phyloP scores from a whole-genome alignment of 1,140 invertebrate genomes.

The Globodera ellingtonae region DNA sequence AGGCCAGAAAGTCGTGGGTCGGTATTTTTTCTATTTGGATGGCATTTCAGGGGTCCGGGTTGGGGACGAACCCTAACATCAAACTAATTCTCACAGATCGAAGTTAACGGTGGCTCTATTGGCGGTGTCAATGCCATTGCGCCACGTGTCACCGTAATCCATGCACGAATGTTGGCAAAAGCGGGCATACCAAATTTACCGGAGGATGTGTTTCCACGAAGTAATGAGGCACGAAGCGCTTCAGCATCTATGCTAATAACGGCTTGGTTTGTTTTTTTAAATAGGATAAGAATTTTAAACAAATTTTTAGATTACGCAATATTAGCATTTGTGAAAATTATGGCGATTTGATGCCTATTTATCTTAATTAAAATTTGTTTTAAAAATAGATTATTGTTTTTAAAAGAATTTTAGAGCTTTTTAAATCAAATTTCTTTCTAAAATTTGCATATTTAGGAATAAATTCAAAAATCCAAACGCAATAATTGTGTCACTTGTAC shows the following conservation, averaged over 20 bases:
- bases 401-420: too few species aligned
- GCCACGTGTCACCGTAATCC: slow-evolving; percentile 65
- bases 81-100: slow-evolving; percentile 72
- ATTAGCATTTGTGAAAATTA: too few species aligned
- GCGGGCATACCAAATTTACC: slow-evolving; percentile 27
- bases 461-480: slow-evolving; percentile 67
- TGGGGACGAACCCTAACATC: too few species aligned
- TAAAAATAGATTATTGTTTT: background rate
- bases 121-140: slow-evolving; percentile 88
- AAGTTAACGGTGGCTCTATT: slow-evolving; percentile 92
- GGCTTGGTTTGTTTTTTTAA: slow-evolving; percentile 48
- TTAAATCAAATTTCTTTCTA: background rate
- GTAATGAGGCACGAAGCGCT: slow-evolving; percentile 44
- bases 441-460: slow-evolving; percentile 37
- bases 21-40: too few species aligned
- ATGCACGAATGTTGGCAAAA: slow-evolving; percentile 66
- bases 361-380: too few species aligned
- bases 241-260: slow-evolving; percentile 51
- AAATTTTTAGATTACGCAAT: too few species aligned
- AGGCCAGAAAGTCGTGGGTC: too few species aligned
- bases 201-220: slow-evolving; percentile 48
- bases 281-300: too few species aligned
- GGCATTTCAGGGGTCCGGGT: too few species aligned
- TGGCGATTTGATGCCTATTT: too few species aligned
- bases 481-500: slow-evolving; percentile 83